These are phyloP conservation scores for Glossosoma conforme DNA, from an alignment of 1,140 invertebrate species.

Conservation along the genomic window DNA sequence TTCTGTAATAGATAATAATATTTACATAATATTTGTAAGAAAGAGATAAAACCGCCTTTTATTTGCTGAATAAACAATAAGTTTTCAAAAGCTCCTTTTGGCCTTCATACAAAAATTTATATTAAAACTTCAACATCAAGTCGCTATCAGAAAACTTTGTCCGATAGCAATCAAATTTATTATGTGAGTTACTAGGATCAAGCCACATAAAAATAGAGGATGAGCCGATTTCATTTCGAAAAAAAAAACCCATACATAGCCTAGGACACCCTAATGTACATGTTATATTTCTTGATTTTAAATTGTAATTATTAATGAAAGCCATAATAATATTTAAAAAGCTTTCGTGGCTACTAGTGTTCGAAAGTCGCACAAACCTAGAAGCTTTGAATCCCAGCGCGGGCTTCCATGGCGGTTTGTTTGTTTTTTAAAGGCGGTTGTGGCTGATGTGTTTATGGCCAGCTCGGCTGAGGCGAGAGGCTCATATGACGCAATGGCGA, in stretches of 20 bases:
- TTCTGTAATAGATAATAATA: too few relatives aligned
- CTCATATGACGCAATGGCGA: not conserved
- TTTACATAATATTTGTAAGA: too few relatives aligned
- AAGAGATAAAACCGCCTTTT: too few relatives aligned
- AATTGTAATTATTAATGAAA: not conserved
- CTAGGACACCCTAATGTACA: constrained; percentile 5
- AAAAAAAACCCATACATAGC: constrained; percentile 3
- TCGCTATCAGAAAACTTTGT: too few relatives aligned
- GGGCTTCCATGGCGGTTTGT: constrained; percentile 2
- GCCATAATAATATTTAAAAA: not conserved
- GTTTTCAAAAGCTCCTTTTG: too few relatives aligned
- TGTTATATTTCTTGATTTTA: not conserved
- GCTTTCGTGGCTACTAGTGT: not conserved
- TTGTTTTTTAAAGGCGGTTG: constrained; percentile 16
- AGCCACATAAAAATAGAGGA: too few relatives aligned
- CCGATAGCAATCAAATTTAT: too few relatives aligned
- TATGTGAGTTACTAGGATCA: too few relatives aligned
- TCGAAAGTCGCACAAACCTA: constrained; percentile 2
- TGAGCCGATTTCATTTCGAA: not conserved
- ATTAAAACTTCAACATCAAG: too few relatives aligned
- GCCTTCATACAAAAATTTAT: too few relatives aligned
- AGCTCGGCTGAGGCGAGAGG: not conserved
- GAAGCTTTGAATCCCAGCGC: too few relatives aligned
- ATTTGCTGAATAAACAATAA: too few relatives aligned
- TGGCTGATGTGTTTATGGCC: constrained; percentile 21